Base-by-base conservation (phyloP, 2,113 vertebrate genomes). In the Menidia beryllina region DNA sequence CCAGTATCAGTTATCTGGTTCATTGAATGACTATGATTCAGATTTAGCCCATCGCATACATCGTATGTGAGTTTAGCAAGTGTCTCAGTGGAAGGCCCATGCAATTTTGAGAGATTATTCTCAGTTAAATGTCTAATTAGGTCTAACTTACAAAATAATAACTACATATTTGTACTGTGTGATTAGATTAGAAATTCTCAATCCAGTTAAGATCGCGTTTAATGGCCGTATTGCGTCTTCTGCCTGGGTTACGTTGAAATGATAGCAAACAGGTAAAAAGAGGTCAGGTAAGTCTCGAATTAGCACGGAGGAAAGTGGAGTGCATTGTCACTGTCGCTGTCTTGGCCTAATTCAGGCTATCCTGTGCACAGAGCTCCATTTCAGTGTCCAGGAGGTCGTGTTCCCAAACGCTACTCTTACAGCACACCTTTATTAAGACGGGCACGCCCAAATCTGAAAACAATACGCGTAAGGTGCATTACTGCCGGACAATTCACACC, bases 331-430 rank as follows among this genome's bases (percentile, higher is more conserved):
- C 1, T 54, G n/a, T n/a, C n/a, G 58, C 56, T 27, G 50, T 63
- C 66, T 75, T 82, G 73, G 83, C 78, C 75, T 71, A 4, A 5
- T 84, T 82, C 19, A 24, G 0, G 43, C 62, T 27, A 51, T 63
- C 15, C 6, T 45, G 41, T n/a, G 17, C 15, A 30, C 39, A 71
- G 76, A 76, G 60, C 41, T 76, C 63, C 5, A 34, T 70, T 73
- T 69, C 47, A 67, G 9, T 7, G 34, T 47, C 48, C 6, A 36
- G 51, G 21, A 78, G 10, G 25, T 21, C 30, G 5, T 20, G 72
- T 26, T 81, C 51, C 83, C 75, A 17, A 23, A 79, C 68, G 39
- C 74, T 50, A 45, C 17, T 19, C 17, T 14, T 45, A 45, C 41
- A n/a, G 14, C 19, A 20, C 19, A 26, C 10, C 47, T 62, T 63